Base-by-base conservation (phyloP, 2,113 vertebrate species). In the Pangasianodon hypophthalmus region DNA sequence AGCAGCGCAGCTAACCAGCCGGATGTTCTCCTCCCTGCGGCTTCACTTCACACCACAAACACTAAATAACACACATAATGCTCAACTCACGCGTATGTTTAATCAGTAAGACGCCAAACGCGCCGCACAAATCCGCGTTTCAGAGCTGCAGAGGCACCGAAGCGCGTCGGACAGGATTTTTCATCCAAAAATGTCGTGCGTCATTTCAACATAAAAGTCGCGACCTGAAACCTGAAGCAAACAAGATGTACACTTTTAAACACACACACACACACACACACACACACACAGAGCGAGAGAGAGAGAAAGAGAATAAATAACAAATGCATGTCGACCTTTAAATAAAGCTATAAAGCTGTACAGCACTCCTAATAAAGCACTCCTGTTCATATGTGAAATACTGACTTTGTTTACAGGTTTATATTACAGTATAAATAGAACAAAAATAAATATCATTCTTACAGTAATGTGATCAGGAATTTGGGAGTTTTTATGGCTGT, bases 131-230 rank as follows among this genome's bases (percentile, higher is more conserved):
- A 37, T 56, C n/a, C 46, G 0, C 37, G 13, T 90, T 90, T 86
- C 44, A 18, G 24, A 0, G 71, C 32, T 2, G 24, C 10, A 88
- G 9, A 81, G 37, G 52, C 4, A 48, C 41, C 46, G 24, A 67
- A 81, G 26, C 26, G 41, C 37, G 44, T 44, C 69, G n/a, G 44
- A 29, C 62, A 77, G 24, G 75, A 44, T 44, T 73, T 86, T 16
- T 82, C 62, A 7, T 46, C 56, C 4, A 18, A 26, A 41, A 88
- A 81, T 64, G 73, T 80, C 73, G 21, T 1, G 2, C 1, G 24
- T 0, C 10, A 44, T 82, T 90, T 92, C 91, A 92, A 87, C 58
- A 84, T 92, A 92, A 92, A 92, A 88, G 91, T 90, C 91, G 13
- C n/a, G 2, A 11, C 1, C 37, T 77, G 37, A n/a, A 4, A 11